phyloP scores from a whole-genome alignment of 2,113 vertebrate genomes.

The Otis tarda region DNA sequence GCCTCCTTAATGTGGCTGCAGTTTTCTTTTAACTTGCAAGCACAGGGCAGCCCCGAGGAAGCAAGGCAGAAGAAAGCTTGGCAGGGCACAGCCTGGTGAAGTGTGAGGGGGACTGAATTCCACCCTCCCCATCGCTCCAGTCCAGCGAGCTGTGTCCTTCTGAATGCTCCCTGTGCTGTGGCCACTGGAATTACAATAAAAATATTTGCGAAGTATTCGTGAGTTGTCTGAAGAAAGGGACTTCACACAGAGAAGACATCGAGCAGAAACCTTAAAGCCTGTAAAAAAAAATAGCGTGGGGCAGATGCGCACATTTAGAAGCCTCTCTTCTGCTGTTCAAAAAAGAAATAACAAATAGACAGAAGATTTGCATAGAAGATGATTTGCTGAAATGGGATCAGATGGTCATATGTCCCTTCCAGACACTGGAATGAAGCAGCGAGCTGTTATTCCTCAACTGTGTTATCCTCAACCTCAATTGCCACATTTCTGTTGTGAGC shows the following conservation, averaged over 20 bases:
- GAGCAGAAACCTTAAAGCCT: neutral
- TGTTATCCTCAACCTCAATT: fast-evolving
- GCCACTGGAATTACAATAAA: constrained; percentile 34
- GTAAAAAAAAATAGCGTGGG: neutral
- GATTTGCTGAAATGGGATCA: neutral
- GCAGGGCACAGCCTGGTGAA: constrained; percentile 9
- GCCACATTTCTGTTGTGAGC: neutral
- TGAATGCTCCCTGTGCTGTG: constrained; percentile 38
- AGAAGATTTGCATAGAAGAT: neutral
- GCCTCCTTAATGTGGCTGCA: neutral
- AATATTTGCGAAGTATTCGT: constrained; percentile 33
- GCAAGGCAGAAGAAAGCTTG: constrained; percentile 11
- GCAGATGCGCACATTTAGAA: neutral
- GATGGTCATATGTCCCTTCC: neutral
- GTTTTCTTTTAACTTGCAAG: constrained; percentile 5
- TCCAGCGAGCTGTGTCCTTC: constrained; percentile 29
- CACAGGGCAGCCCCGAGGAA: neutral
- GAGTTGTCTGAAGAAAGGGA: constrained; percentile 20
- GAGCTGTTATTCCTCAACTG: neutral
- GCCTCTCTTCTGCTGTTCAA: neutral
- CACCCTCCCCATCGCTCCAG: neutral
- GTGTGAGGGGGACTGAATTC: neutral
- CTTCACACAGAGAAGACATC: neutral
- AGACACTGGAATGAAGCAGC: fast-evolving
- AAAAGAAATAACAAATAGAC: neutral